These are phyloP conservation scores for Eulemur mongoz DNA, from an alignment of 2,797 vertebrate species.

Conservation along the genomic window DNA sequence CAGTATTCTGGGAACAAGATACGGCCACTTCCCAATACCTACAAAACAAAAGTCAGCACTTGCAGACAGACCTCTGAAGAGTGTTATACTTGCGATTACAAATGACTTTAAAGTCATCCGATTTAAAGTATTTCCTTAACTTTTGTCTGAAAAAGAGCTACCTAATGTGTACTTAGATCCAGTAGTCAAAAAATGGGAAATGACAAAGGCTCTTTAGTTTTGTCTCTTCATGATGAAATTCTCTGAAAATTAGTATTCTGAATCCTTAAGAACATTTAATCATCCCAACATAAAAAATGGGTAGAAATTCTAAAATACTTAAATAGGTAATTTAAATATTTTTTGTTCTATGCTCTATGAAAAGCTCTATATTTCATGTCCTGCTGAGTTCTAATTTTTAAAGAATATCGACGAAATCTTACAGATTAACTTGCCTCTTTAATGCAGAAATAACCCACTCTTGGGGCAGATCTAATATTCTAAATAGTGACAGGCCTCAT, in stretches of 20 bases:
- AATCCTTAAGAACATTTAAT: neutral
- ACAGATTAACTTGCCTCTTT: neutral
- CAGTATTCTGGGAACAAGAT: neutral
- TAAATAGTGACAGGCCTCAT: neutral
- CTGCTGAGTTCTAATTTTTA: neutral
- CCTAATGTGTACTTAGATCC: neutral
- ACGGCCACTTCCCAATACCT: neutral
- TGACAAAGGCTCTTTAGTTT: neutral
- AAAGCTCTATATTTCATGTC: neutral
- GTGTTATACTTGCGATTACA: neutral
- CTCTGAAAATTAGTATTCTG: neutral
- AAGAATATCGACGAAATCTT: neutral
- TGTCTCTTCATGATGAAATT: neutral
- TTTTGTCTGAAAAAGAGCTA: neutral
- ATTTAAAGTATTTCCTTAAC: neutral
- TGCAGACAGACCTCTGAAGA: neutral
- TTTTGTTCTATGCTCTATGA: neutral
- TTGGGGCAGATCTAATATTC: neutral
- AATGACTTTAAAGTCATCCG: neutral
- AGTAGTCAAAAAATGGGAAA: neutral
- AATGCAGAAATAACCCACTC: neutral
- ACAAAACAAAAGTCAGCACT: slow-evolving; percentile 15
- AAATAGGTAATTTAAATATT: neutral
- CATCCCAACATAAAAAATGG: neutral
- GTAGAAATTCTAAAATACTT: neutral